Base-by-base conservation (phyloP, 2,113 vertebrate species). In the Peromyscus leucopus region DNA sequence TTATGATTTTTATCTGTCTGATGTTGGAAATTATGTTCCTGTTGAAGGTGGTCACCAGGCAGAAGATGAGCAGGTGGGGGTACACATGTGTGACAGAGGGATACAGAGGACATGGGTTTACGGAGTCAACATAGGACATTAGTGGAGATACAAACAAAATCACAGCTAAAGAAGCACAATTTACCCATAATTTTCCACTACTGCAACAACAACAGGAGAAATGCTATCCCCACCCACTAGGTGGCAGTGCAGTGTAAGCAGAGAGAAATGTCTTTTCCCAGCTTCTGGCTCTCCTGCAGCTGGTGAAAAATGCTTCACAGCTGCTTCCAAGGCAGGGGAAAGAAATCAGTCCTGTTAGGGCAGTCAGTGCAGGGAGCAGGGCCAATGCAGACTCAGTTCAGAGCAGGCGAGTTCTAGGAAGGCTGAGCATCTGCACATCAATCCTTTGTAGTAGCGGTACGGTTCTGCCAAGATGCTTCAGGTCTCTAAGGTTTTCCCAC, bases 181-280 rank as follows among this genome's bases (percentile, higher is more conserved):
- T 91, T 91, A 69, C 5, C 10, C 24, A 21, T 63, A 55, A 80
- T 51, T 95, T 59, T 89, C n/a, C 13, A 82, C 61, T 42, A 61
- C 1, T 46, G 16, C 69, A 83, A 75, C 31, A 3, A 75, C 61
- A 26, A 59, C 51, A 61, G 42, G 4, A 28, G 46, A 93, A 96
- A 80, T 0, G 1, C 7, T 80, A 31, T 57, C 1, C 4, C 31
- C 28, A 0, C 0, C 82, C 97, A 97, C 93, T 91, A 97, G 98
- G 83, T 98, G 97, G 93, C 94, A 97, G 85, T 85, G 31, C 6
- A 94, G 71, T 22, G 91, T 31, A 95, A 96, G 92, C 51, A 74
- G 93, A 97, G 88, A 61, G 36, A 86, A 93, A 94, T 48, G 3
- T 2, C 24, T 11, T 2, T 4, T 46, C 36, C 31, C 21, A 16